Percentiles rank a stretch among this genome's conserved stretches.
phyloP scores from a whole-genome alignment of 2,113 vertebrate genomes.

The Micromys minutus region DNA sequence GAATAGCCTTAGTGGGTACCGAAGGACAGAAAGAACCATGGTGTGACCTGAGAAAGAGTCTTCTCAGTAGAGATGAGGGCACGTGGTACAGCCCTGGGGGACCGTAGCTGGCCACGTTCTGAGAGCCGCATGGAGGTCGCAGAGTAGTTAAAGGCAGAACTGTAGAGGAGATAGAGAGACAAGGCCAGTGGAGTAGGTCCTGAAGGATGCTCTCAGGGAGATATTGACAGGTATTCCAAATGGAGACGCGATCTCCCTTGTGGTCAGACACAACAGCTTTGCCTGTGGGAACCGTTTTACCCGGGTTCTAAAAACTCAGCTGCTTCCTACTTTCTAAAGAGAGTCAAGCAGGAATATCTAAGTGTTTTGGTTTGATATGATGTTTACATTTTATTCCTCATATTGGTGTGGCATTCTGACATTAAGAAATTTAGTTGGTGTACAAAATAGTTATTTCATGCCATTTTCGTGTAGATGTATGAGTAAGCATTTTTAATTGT shows the following conservation, averaged over 20 bases:
- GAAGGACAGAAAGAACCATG: neutral
- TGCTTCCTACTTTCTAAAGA: neutral
- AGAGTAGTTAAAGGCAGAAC: neutral
- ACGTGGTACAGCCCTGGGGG: neutral
- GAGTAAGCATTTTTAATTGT: neutral
- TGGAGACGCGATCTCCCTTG: neutral
- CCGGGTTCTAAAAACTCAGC: neutral
- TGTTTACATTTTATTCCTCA: constrained; percentile 21
- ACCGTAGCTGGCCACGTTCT: fast-evolving
- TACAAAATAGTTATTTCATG: neutral
- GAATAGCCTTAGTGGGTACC: neutral
- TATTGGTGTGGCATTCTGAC: neutral
- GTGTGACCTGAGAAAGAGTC: neutral
- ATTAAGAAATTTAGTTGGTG: neutral
- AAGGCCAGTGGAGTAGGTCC: neutral
- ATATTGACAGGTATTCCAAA: neutral
- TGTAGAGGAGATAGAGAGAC: neutral
- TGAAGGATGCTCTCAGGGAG: neutral
- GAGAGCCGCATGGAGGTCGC: neutral
- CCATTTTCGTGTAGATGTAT: neutral
- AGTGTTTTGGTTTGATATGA: neutral
- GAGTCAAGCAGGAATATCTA: neutral
- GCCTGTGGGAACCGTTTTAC: neutral
- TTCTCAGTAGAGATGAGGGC: neutral
- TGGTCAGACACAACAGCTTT: neutral